Evolutionary conservation across 2,113 vertebrate species (phyloP).

Genomic region (Pituophis catenifer): DNA sequence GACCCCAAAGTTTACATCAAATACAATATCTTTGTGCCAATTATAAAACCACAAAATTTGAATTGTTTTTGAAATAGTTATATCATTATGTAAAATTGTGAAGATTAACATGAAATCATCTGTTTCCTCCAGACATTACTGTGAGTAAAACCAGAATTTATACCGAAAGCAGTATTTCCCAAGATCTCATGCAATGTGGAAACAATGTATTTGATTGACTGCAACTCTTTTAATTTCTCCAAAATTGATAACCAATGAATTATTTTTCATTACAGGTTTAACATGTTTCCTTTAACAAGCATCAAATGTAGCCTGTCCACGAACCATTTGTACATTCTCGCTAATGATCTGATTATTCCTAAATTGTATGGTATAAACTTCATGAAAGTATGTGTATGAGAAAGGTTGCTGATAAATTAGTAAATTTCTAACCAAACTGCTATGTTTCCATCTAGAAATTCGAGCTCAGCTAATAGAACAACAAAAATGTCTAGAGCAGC

Average conservation of each 20-base stretch:
- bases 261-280: neutral
- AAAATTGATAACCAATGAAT: neutral
- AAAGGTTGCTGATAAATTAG: neutral
- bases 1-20: neutral
- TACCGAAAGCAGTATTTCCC: neutral
- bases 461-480: constrained; percentile 94
- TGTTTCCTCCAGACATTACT: neutral
- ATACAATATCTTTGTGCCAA: neutral
- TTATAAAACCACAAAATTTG: neutral
- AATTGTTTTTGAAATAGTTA: neutral
- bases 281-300: neutral
- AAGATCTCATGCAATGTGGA: neutral
- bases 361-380: neutral
- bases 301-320: neutral
- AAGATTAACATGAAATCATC: neutral
- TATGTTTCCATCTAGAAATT: constrained; percentile 79
- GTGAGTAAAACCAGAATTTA: neutral
- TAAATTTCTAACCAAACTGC: constrained; percentile 12
- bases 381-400: neutral
- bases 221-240: neutral
- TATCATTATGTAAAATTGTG: neutral
- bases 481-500: constrained; percentile 97
- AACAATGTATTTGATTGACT: neutral
- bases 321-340: neutral
- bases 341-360: neutral